These are phyloP conservation scores for Chrysogorgia sp. DNA, from an alignment of 92 coral and sea anemone genomes.

Conservation along the genomic window DNA sequence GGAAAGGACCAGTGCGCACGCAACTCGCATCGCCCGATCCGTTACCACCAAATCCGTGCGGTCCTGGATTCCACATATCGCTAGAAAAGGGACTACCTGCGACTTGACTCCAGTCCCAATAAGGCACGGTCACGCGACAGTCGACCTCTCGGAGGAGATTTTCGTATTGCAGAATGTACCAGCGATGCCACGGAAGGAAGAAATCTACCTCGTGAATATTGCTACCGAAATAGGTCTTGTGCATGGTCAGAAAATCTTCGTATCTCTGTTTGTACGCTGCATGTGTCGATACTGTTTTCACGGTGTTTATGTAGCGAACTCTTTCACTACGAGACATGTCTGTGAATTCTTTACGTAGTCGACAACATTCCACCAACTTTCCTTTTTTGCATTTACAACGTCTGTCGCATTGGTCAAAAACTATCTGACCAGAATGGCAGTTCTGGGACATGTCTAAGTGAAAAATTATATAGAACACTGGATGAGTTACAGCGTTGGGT, in stretches of 20 bases:
- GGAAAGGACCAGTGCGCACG: conserved; percentile 87
- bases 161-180: conserved; percentile 78
- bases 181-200: conserved; percentile 92
- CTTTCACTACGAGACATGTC: conserved; percentile 62
- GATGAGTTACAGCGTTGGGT: no score
- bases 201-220: conserved; percentile 68
- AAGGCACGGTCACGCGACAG: conserved; percentile 80
- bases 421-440: conserved; percentile 8
- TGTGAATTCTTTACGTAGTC: conserved; percentile 73
- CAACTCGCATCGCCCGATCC: conserved; percentile 60
- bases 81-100: conserved; percentile 16
- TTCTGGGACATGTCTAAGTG: conserved; percentile 3
- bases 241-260: conserved; percentile 48
- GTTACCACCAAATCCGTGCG: conserved; percentile 69
- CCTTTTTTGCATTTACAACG: conserved; percentile 66
- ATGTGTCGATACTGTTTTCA: conserved; percentile 66
- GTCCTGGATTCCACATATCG: conserved; percentile 32
- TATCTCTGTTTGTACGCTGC: conserved; percentile 61
- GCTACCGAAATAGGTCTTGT: conserved; percentile 46
- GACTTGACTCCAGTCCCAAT: conserved; percentile 74
- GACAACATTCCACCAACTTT: conserved; percentile 49
- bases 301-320: conserved; percentile 53
- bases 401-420: conserved; percentile 57
- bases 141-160: conserved; percentile 73
- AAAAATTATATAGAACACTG: not conserved